These are phyloP conservation scores for Allobates femoralis DNA, from an alignment of 2,797 vertebrate genomes.

Conservation along the genomic window DNA sequence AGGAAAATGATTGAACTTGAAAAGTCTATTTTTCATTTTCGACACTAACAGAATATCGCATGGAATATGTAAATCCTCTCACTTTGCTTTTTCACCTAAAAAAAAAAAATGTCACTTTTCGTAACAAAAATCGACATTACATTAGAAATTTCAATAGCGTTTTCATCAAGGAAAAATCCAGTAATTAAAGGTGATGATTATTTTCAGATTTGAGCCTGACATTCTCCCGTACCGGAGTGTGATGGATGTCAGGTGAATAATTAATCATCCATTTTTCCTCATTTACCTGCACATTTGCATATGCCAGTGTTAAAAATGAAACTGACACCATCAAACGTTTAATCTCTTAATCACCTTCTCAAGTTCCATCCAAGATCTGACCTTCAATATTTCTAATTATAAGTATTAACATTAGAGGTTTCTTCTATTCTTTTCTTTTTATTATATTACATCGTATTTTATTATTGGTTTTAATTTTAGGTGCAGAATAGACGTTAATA, in stretches of 20 bases:
- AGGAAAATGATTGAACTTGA: neutral
- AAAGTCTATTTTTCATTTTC: neutral
- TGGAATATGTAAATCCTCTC: neutral
- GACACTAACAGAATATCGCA: neutral
- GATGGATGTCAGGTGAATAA: slow-evolving; percentile 45
- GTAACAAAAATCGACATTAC: slow-evolving; percentile 3
- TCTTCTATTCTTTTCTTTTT: neutral
- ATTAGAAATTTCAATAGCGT: neutral
- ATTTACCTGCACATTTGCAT: slow-evolving; percentile 46
- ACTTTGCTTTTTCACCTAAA: neutral
- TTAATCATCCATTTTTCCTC: slow-evolving; percentile 44
- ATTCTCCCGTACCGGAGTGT: neutral
- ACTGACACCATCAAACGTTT: slow-evolving; percentile 38
- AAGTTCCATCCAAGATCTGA: neutral
- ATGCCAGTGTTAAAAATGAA: slow-evolving; percentile 48
- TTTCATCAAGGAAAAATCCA: neutral
- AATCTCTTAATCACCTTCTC: slow-evolving; percentile 25
- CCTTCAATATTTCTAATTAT: slow-evolving; percentile 43
- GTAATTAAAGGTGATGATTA: slow-evolving; percentile 37
- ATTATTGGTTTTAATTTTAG: neutral
- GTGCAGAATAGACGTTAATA: neutral
- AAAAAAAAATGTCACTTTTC: neutral
- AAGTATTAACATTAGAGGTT: slow-evolving; percentile 10
- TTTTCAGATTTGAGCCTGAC: slow-evolving; percentile 27
- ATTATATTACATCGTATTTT: neutral